phyloP scores from a whole-genome alignment of 2,797 vertebrate species.

The Oreochromis grahami region DNA sequence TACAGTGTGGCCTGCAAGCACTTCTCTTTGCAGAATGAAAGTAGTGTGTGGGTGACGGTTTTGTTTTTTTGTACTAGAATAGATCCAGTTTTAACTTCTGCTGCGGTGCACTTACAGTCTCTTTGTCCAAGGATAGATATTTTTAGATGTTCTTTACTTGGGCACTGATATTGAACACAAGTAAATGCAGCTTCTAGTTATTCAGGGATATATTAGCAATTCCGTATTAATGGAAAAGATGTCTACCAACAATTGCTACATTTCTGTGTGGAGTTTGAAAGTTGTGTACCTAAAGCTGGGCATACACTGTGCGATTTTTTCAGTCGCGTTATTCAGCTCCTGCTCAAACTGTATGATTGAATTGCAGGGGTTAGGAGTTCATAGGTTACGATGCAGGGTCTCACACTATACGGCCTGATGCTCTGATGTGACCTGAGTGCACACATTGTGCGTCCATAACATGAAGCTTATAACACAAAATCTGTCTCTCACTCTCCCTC shows the following conservation, averaged over 20 bases:
- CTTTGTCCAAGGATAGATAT: not conserved
- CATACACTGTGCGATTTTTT: rapidly evolving
- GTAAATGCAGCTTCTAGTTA: not conserved
- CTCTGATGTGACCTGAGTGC: not conserved
- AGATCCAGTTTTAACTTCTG: not conserved
- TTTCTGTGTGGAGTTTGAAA: not conserved
- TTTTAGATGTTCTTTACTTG: not conserved
- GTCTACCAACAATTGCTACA: not conserved
- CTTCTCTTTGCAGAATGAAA: not conserved
- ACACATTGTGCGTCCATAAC: rapidly evolving
- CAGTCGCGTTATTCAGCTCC: not conserved
- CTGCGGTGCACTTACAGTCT: not conserved
- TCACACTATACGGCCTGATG: not conserved
- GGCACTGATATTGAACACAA: not conserved
- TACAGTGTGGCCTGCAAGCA: not conserved
- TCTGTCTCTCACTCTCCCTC: not conserved
- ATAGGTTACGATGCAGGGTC: not conserved
- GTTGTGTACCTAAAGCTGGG: not conserved
- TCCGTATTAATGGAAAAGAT: not conserved
- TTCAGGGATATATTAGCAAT: not conserved
- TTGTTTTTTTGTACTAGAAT: not conserved
- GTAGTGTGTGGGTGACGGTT: not conserved
- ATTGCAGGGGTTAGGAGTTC: not conserved
- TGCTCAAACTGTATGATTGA: not conserved
- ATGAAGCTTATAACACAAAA: rapidly evolving